Percentiles rank a stretch among this genome's conserved stretches.
These are phyloP conservation scores for Eunapius fragilis DNA, from an alignment of 37 sponge, comb jelly and placozoan genomes.

Conservation along the genomic window DNA sequence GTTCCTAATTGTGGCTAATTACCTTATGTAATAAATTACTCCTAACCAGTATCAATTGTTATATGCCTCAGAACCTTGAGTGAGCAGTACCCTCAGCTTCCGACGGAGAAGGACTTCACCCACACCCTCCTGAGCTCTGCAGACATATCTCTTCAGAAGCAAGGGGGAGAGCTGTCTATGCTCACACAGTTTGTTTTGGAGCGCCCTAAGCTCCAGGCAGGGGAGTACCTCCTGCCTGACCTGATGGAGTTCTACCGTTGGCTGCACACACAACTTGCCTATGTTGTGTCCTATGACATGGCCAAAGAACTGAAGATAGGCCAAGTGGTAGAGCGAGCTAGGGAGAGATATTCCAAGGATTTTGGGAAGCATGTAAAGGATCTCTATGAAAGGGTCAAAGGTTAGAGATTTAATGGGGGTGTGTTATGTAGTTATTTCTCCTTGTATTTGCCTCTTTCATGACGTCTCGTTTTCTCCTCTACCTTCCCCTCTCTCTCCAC, in stretches of 20 bases:
- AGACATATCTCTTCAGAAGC: not conserved
- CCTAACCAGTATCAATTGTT: no score
- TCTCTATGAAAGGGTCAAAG: constrained; percentile 57
- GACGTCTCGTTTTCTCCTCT: not conserved
- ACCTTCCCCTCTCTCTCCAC: not conserved
- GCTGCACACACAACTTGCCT: constrained; percentile 50
- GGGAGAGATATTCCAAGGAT: not conserved
- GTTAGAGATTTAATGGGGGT: constrained; percentile 4
- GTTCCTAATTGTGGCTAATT: no score
- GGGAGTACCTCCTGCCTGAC: constrained; percentile 10
- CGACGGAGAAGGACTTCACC: not conserved
- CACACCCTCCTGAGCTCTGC: not conserved
- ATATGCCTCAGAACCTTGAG: constrained; percentile 25
- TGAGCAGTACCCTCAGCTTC: constrained; percentile 5
- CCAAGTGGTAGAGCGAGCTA: not conserved
- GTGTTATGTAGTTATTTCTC: no score
- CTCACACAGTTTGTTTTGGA: constrained; percentile 38
- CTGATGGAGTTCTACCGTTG: constrained; percentile 78
- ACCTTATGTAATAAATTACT: no score
- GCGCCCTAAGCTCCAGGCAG: constrained; percentile 29
- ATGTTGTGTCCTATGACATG: constrained; percentile 6
- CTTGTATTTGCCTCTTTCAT: not conserved
- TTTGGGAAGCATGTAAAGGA: not conserved
- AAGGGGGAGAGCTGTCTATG: not conserved
- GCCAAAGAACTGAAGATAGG: constrained; percentile 13